Base-by-base conservation (phyloP, 2,797 vertebrate species). In the Paguma larvata region DNA sequence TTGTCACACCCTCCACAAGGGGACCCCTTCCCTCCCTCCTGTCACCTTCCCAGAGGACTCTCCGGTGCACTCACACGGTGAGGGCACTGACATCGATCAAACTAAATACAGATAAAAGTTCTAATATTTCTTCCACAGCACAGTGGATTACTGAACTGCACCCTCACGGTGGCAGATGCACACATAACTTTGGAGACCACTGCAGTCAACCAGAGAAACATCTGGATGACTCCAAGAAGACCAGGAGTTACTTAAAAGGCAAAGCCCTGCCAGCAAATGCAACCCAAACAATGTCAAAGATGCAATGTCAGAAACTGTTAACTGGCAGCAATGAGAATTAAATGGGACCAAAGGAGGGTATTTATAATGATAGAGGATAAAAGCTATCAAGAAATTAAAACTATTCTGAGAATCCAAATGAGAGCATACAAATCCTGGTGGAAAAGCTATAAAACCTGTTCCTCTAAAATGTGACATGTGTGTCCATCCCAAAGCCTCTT, bases 381-480 rank as follows among this genome's bases (percentile, higher is more conserved):
- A 68, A 87, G 38, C n/a, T 67, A 34, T 59, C 38, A 78, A 70
- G 51, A 89, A 77, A n/a, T n/a, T 25, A 44, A 90, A 67, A 68
- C 44, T 73, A 41, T 83, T 13, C 32, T 16, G 73, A 96, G 85
- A 92, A 14, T 67, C 80, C 14, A 44, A 3, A 12, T 67, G 62
- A 65, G 14, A 34, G 51, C 14, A 41, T 51, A 70, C 9, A 75
- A 79, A 79, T 21, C 14, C 48, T 75, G 12, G 78, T 0, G 9
- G 41, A 44, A 89, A 73, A 27, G 27, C 3, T 1, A 3, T 3
- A 70, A 59, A 56, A 65, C 12, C 16, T n/a, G 21, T n/a, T 65
- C 27, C 16, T 89, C 38, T n/a, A 48, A 73, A 70, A 51, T 0
- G 4, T 27, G 1, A 10, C 0, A 0, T 56, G 3, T 63, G 70